Base-by-base conservation (phyloP, 2,113 vertebrate genomes). In the Microcebus jonahi region DNA sequence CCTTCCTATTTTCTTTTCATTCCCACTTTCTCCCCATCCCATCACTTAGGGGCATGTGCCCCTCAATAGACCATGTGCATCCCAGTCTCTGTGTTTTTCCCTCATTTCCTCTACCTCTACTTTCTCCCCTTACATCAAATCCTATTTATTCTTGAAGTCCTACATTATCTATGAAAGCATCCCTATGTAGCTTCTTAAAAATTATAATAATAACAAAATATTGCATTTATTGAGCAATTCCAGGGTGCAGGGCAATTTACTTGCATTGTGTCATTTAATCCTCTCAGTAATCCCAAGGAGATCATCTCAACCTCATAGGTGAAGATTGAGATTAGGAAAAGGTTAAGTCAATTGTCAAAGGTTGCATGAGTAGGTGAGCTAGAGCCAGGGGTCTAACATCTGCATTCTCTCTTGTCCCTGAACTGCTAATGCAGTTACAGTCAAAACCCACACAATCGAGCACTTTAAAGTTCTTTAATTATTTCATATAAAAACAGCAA, bases 301-400 rank as follows among this genome's bases (percentile, higher is more conserved):
- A 53, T 81, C 50, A 95, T 88, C 4, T 67, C 45, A 93, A 20
- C 20, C 55, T 92, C 50, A 29, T 21, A 65, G n/a, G 31, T 31
- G 61, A 94, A 25, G 53, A 77, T 39, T 88, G 59, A 73, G 39
- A 92, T 21, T 63, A 68, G 57, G 23, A 76, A 95, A 86, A 95
- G 42, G 68, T 45, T 65, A 75, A 61, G 8, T 39, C 29, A 53
- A 10, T 21, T 65, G 55, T 70, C 59, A 70, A 91, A 91, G 39
- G 63, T 80, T 7, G 0, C 48, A 39, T 80, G 27, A 85, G 21
- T 70, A n/a, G 25, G 27, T 96, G 63, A 96, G 53, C 29, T 36
- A 6, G 31, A 71, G 17, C 18, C 3, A 65, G 36, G 20, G 6
- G 34, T 76, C 36, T 75, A 73, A 86, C 6, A 63, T 70, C 15